phyloP scores from a whole-genome alignment of 2,888 invertebrate genomes.

The Dynastes hyllus region DNA sequence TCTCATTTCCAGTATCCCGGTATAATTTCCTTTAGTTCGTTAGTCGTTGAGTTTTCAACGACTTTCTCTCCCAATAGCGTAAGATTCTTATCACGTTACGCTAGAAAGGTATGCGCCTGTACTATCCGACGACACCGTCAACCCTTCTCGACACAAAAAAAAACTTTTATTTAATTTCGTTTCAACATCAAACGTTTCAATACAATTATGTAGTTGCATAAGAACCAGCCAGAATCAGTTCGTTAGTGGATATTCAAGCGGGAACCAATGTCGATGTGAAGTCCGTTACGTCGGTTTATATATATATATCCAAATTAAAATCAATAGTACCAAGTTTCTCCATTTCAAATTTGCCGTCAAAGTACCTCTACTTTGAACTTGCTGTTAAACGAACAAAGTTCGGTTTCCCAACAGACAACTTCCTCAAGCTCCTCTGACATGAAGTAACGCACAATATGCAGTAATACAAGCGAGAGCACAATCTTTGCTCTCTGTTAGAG shows the following conservation, averaged over 20 bases:
- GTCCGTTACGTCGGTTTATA: neutral
- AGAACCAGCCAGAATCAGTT: neutral
- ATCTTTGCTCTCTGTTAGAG: too few relatives aligned
- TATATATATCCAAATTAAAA: conserved; percentile 12
- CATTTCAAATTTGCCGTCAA: conserved; percentile 27
- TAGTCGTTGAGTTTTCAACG: too few relatives aligned
- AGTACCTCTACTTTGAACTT: conserved; percentile 22
- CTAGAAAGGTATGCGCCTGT: too few relatives aligned
- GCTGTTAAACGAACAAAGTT: conserved; percentile 1
- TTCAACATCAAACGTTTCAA: conserved; percentile 20
- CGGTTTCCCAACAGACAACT: neutral
- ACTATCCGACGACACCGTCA: too few relatives aligned
- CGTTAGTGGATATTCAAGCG: conserved; percentile 15
- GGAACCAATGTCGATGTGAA: neutral
- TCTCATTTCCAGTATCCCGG: too few relatives aligned
- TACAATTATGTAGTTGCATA: conserved; percentile 15
- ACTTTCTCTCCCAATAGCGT: too few relatives aligned
- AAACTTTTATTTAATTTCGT: conserved; percentile 16
- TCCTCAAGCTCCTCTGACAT: neutral
- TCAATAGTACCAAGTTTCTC: conserved; percentile 22
- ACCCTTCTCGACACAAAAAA: neutral
- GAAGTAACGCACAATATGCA: conserved; percentile 6
- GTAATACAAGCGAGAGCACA: neutral
- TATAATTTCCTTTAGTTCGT: too few relatives aligned
- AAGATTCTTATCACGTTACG: too few relatives aligned